These are phyloP conservation scores for Drosophila ochracea DNA, from an alignment of 2,888 invertebrate species.

Conservation along the genomic window DNA sequence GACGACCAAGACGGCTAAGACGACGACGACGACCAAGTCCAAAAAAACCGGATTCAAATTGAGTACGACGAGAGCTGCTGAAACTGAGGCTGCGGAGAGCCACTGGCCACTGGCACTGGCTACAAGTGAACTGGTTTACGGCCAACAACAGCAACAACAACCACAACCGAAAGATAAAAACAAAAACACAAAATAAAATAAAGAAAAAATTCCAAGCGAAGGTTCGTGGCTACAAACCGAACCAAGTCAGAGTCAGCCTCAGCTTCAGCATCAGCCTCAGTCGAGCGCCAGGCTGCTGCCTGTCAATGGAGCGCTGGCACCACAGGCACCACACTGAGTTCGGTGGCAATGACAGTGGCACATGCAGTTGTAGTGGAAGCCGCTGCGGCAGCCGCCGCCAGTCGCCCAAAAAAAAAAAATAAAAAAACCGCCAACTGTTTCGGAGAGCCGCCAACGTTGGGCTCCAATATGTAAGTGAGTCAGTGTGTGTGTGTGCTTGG, in stretches of 20 bases:
- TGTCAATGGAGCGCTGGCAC: slow-evolving; percentile 58
- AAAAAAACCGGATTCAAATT: slow-evolving; percentile 80
- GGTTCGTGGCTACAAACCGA: slow-evolving; percentile 59
- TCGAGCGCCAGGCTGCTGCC: slow-evolving; percentile 65
- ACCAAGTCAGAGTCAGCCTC: slow-evolving; percentile 27
- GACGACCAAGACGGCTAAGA: slow-evolving; percentile 40
- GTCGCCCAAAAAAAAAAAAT: slow-evolving; percentile 46
- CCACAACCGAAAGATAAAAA: slow-evolving; percentile 15
- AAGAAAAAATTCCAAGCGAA: slow-evolving; percentile 69
- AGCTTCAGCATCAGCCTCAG: slow-evolving; percentile 19
- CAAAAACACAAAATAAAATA: slow-evolving; percentile 22
- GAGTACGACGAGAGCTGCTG: slow-evolving; percentile 68
- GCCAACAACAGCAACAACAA: slow-evolving; percentile 27
- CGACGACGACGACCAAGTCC: slow-evolving; percentile 59
- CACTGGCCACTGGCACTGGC: slow-evolving; percentile 78
- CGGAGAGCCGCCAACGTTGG: slow-evolving; percentile 69
- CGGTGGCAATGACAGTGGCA: slow-evolving; percentile 86
- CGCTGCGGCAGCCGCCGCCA: slow-evolving; percentile 69
- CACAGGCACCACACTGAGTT: slow-evolving; percentile 85
- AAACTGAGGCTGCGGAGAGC: slow-evolving; percentile 48
- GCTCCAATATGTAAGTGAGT: slow-evolving; percentile 17
- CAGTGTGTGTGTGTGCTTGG: slow-evolving; percentile 37
- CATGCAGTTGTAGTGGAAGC: slow-evolving; percentile 84
- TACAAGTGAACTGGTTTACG: slow-evolving; percentile 80
- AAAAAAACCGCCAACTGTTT: slow-evolving; percentile 60